These are phyloP conservation scores for Lithobates pipiens DNA, from an alignment of 2,797 vertebrate species.

Conservation along the genomic window DNA sequence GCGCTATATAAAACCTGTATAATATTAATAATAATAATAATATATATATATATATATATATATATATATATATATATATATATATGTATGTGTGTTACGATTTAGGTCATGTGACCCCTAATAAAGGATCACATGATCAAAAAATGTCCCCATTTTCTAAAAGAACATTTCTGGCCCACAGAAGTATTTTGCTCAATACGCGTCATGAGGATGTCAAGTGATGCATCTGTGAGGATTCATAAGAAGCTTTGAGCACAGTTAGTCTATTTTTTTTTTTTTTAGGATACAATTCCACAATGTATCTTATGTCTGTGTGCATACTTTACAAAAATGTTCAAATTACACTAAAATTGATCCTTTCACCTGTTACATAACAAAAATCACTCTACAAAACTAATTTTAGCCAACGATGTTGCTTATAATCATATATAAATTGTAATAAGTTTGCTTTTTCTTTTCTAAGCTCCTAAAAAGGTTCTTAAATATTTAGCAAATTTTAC, in stretches of 20 bases:
- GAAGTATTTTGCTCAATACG: background rate
- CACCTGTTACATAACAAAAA: background rate
- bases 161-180: background rate
- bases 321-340: background rate
- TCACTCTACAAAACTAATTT: too few species aligned
- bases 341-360: background rate
- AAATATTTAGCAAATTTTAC: background rate
- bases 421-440: too few species aligned
- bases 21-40: too few species aligned
- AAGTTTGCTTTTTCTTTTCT: background rate
- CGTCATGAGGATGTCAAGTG: slow-evolving; percentile 35
- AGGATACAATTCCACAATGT: background rate
- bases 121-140: slow-evolving; percentile 15
- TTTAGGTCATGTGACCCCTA: slow-evolving; percentile 1
- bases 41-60: too few species aligned
- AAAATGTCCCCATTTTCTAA: background rate
- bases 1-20: too few species aligned
- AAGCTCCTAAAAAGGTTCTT: background rate
- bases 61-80: too few species aligned
- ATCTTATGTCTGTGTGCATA: too few species aligned
- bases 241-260: background rate
- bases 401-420: too few species aligned
- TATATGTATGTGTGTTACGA: too few species aligned
- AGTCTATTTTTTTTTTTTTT: background rate
- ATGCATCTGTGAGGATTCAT: slow-evolving; percentile 6